Evolutionary conservation across 2,113 vertebrate species (phyloP), one percentile per base, ranked within the genome.

Genomic region (Triplophysa siluroides): DNA sequence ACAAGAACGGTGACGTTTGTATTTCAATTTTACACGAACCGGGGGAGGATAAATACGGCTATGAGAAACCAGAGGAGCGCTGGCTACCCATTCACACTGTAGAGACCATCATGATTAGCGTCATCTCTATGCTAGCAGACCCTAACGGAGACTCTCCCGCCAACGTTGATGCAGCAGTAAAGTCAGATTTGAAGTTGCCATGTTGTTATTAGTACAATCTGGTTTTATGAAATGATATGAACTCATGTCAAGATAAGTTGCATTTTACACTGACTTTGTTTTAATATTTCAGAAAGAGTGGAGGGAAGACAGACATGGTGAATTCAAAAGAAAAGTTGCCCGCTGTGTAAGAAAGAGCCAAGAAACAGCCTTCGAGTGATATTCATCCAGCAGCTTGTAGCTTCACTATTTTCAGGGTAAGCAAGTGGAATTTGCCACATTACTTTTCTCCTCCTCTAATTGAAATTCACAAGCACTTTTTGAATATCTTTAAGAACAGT

Each of bases 341-440:
- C 96, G 98, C 84, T 99, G 98, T 95, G 98, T 99, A 96, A 96
- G 98, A 93, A 98, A 98, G 94, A 99, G 98, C 94, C 97, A 99
- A 96, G 98, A 99, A 91, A 98, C 96, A 91, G 98, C 97, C 88
- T 99, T 98, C 92, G 98, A 99, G 95, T 99, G 96, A 99, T 93
- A 87, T 89, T 94, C 93, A 92, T 93, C 93, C 91, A 92, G 85
- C 92, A 92, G 90, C 90, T 94, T 94, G 90, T 95, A 95, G 93
- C 93, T 94, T 97, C 95, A 95, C 91, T 78, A 74, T 92, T 95
- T 95, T 98, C 97, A 98, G 97, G 97, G 98, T 94, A 95, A 38
- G 33, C 33, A 38, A 92, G 83, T 80, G 65, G 0, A 78, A 63
- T 82, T 71, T 86, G 60, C 6, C 21, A 12, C 12, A n/a, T n/a